phyloP scores from a whole-genome alignment of 2,113 vertebrate species.

The Alouatta palliata region DNA sequence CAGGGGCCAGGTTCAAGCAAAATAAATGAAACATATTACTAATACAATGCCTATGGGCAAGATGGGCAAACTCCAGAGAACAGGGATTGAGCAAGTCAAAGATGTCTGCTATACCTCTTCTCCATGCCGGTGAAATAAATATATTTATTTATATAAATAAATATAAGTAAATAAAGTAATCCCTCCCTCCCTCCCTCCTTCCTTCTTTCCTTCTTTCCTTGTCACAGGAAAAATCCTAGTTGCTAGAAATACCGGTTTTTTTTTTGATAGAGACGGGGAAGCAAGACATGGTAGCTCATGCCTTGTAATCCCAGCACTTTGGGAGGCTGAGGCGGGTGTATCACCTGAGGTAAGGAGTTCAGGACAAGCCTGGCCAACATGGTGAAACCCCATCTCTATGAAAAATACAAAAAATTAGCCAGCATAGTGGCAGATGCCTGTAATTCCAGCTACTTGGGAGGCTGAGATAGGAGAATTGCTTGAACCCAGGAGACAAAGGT shows the following conservation, averaged over 20 bases:
- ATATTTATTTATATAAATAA: background rate
- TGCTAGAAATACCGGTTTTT: background rate
- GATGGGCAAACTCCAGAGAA: background rate
- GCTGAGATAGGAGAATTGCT: too few relatives aligned
- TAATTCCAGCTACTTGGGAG: too few relatives aligned
- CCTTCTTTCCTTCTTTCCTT: background rate
- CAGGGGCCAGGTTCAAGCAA: background rate
- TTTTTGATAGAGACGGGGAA: too few relatives aligned
- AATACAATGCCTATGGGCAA: background rate
- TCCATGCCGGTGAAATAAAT: background rate
- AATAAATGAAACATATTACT: background rate
- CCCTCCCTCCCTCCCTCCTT: background rate
- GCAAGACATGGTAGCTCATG: too few relatives aligned
- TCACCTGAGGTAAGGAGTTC: too few relatives aligned
- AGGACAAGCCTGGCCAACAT: too few relatives aligned
- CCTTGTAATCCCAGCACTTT: too few relatives aligned
- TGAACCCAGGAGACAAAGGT: accelerated
- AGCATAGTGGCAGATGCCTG: too few relatives aligned
- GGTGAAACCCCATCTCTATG: too few relatives aligned
- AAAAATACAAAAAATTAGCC: too few relatives aligned
- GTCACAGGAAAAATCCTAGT: background rate
- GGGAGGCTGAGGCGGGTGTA: too few relatives aligned
- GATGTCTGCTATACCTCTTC: background rate
- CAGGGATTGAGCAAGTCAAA: background rate
- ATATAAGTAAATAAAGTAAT: too few relatives aligned